phyloP scores from a whole-genome alignment of 1,140 invertebrate genomes.

The Anastrepha ludens region DNA sequence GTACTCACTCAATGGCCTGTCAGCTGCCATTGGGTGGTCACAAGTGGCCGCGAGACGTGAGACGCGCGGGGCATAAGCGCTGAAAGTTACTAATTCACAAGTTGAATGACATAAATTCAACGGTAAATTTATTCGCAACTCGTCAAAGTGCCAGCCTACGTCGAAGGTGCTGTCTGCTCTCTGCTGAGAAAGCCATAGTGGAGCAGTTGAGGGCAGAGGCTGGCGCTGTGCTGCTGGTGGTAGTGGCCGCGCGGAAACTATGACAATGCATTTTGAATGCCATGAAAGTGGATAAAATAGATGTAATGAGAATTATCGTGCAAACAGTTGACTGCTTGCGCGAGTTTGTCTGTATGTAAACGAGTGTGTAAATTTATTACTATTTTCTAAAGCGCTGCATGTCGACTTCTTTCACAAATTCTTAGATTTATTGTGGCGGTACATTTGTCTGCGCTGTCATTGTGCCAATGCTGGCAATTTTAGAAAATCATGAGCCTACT shows the following conservation, averaged over 20 bases:
- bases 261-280: background rate
- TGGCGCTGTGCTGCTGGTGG: background rate
- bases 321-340: background rate
- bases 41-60: background rate
- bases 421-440: background rate
- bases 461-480: conserved; percentile 15
- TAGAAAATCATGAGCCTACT: background rate
- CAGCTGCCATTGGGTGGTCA: conserved; percentile 1
- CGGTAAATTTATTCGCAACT: conserved; percentile 64
- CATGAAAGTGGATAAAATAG: conserved; percentile 31
- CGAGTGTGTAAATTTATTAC: background rate
- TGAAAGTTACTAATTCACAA: conserved; percentile 55
- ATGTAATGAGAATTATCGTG: conserved; percentile 7
- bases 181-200: background rate
- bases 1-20: background rate
- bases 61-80: background rate
- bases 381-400: background rate
- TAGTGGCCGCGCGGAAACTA: background rate
- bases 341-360: background rate
- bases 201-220: background rate
- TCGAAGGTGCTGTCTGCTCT: background rate
- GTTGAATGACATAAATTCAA: conserved; percentile 70
- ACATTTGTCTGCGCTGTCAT: background rate
- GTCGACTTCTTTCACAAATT: background rate
- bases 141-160: conserved; percentile 56